Percentiles rank a stretch among this genome's conserved stretches.
These are phyloP conservation scores for Ormyrus thymus DNA, from an alignment of 2,888 invertebrate species.

Conservation along the genomic window DNA sequence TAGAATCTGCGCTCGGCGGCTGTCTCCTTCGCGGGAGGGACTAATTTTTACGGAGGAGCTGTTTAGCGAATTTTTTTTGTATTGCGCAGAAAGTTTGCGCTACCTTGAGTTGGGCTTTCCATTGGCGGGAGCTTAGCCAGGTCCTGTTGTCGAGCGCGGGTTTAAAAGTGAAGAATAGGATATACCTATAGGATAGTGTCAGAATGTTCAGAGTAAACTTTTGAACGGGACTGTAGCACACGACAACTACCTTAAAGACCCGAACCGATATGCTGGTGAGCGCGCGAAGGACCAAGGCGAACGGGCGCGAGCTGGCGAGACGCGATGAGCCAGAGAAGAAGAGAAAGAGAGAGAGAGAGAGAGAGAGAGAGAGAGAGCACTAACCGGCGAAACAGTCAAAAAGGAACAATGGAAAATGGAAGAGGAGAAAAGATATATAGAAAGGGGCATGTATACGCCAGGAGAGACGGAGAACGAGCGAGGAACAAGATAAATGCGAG, in stretches of 20 bases:
- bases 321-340: conserved; percentile 2
- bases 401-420: conserved; percentile 18
- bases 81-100: too few species aligned
- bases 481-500: conserved; percentile 39
- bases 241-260: conserved; percentile 2
- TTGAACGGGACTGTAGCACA: too few species aligned
- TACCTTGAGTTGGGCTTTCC: too few species aligned
- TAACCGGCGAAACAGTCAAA: conserved; percentile 22
- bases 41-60: too few species aligned
- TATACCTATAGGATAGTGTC: too few species aligned
- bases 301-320: conserved; percentile 12
- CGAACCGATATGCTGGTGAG: conserved; percentile 31
- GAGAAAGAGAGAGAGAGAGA: conserved; percentile 16
- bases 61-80: too few species aligned
- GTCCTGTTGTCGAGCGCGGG: too few species aligned
- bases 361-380: conserved; percentile 22
- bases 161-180: too few species aligned
- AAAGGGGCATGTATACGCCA: neutral
- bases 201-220: too few species aligned
- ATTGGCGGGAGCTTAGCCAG: too few species aligned
- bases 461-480: conserved; percentile 24
- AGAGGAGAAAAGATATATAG: conserved; percentile 18
- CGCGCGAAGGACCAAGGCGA: conserved; percentile 20
- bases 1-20: conserved; percentile 8
- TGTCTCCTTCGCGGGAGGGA: neutral